Evolutionary conservation across 2,113 vertebrate species (phyloP).

Genomic region (Danionella cerebrum): DNA sequence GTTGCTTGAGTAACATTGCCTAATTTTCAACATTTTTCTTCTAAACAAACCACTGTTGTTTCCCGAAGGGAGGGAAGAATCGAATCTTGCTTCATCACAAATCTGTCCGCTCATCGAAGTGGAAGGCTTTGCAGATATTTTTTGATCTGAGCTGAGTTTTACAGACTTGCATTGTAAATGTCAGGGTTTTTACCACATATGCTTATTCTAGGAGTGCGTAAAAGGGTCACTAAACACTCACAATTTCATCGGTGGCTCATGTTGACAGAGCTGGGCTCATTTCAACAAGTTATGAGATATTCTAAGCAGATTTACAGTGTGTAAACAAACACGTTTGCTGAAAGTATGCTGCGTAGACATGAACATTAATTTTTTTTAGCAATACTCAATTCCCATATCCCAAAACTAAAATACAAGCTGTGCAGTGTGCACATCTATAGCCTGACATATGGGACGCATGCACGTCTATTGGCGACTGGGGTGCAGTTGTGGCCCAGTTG

Average conservation of each 20-base stretch:
- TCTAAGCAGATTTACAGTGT: slow-evolving; percentile 17
- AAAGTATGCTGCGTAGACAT: not conserved
- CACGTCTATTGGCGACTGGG: slow-evolving; percentile 21
- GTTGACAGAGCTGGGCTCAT: not conserved
- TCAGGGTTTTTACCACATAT: not conserved
- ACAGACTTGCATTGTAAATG: not conserved
- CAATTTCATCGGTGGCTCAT: not conserved
- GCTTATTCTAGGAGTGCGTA: not conserved
- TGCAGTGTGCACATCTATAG: not conserved
- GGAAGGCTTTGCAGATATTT: not conserved
- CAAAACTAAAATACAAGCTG: not conserved
- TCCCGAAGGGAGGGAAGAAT: not conserved
- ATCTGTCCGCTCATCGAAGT: not conserved
- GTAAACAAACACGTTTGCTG: slow-evolving; percentile 9
- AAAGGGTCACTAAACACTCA: not conserved
- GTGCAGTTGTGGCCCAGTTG: slow-evolving; percentile 19
- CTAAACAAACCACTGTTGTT: not conserved
- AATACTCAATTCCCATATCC: not conserved
- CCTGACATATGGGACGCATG: slow-evolving; percentile 2
- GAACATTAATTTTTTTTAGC: not conserved
- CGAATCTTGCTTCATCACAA: not conserved
- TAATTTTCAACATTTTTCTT: not conserved
- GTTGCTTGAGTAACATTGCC: not conserved
- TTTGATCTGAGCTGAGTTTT: not conserved
- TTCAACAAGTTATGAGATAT: slow-evolving; percentile 8